Evolutionary conservation across 2,113 vertebrate species (phyloP).

Genomic region (Tachysurus fulvidraco): DNA sequence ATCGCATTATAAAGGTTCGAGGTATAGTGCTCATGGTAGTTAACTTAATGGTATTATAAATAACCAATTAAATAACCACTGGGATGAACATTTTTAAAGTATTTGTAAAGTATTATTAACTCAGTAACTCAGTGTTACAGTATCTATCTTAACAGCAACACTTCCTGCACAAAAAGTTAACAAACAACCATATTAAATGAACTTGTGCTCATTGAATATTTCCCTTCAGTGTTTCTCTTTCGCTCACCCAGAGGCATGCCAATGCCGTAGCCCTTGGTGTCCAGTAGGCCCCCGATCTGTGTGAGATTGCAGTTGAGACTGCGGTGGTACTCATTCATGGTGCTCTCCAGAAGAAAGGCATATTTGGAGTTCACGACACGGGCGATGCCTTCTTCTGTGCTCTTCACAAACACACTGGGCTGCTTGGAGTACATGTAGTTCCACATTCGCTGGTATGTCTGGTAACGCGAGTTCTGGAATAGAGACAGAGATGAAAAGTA

Average conservation of each 20-base stretch:
- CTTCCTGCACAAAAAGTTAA: background rate
- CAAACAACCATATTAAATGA: background rate
- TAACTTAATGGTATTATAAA: background rate
- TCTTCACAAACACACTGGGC: constrained; percentile 90
- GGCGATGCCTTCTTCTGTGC: constrained; percentile 88
- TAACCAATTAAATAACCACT: background rate
- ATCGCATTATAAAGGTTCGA: background rate
- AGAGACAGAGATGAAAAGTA: background rate
- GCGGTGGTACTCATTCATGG: constrained; percentile 91
- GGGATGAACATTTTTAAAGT: background rate
- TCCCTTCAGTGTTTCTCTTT: background rate
- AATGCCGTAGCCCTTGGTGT: constrained; percentile 92
- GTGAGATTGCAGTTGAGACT: constrained; percentile 90
- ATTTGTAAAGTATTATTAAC: background rate
- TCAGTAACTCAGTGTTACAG: background rate
- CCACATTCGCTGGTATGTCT: constrained; percentile 93
- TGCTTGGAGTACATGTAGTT: constrained; percentile 93
- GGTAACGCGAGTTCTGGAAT: constrained; percentile 84
- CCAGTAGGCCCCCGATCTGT: constrained; percentile 87
- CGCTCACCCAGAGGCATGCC: constrained; percentile 81
- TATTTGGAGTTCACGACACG: constrained; percentile 88
- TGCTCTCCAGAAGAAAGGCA: constrained; percentile 88
- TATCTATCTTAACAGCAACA: background rate
- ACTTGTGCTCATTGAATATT: background rate
- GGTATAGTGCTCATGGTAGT: background rate